Evolutionary conservation across 1,140 invertebrate species (phyloP).

Genomic region (Ectropis grisescens): DNA sequence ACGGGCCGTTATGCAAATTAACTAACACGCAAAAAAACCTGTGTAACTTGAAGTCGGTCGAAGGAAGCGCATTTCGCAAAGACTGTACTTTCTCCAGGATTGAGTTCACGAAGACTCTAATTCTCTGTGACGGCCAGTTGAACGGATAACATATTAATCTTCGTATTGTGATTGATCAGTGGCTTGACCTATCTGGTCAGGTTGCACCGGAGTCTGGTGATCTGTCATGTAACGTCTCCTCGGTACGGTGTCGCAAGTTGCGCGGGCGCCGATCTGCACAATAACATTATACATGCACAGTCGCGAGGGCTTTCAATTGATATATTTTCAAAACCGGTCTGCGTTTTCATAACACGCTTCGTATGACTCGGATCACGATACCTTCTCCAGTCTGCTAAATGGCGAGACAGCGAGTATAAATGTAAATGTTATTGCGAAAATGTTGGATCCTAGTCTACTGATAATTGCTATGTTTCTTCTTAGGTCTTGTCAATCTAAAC

Average conservation of each 20-base stretch:
- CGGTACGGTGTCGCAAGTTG: slow-evolving; percentile 35
- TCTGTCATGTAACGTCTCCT: slow-evolving; percentile 32
- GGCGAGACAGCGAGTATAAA: too few species aligned
- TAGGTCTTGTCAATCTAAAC: too few species aligned
- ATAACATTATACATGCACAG: slow-evolving; percentile 55
- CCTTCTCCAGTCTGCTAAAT: too few species aligned
- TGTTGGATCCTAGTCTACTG: too few species aligned
- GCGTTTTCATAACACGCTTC: slow-evolving; percentile 53
- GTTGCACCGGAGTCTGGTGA: slow-evolving; percentile 12
- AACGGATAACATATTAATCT: too few species aligned
- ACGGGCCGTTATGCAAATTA: slow-evolving; percentile 20
- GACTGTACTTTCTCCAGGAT: slow-evolving; percentile 5
- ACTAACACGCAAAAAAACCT: slow-evolving; percentile 18
- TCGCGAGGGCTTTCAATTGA: slow-evolving; percentile 51
- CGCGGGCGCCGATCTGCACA: slow-evolving; percentile 25
- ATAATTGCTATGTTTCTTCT: too few species aligned
- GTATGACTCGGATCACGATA: slow-evolving; percentile 25
- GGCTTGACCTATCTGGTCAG: slow-evolving; percentile 11
- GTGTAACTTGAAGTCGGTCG: slow-evolving; percentile 9
- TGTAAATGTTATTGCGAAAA: too few species aligned
- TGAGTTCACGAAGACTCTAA: too few species aligned
- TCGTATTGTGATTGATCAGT: too few species aligned
- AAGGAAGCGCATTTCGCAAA: background rate
- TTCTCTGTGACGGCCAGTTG: too few species aligned
- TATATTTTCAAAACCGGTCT: slow-evolving; percentile 61